Conservation (phyloP, 2,113 vertebrate species). For the Naja naja region DNA sequence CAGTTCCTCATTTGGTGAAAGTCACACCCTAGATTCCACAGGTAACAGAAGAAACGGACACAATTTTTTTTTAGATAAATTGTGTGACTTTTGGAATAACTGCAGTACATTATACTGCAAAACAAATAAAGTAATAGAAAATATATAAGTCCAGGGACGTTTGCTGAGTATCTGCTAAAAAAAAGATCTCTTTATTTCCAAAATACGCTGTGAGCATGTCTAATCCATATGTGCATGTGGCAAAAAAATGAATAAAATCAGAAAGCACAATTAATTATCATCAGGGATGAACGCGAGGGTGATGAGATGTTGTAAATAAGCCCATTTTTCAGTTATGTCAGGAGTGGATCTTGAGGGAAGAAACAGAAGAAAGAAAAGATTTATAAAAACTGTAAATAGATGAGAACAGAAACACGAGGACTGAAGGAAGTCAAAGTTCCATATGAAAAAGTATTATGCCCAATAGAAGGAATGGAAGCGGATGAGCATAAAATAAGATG, state of each 20-base stretch:
- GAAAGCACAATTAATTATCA: background rate
- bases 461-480: background rate
- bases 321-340: background rate
- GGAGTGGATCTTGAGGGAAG: background rate
- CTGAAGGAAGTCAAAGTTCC: background rate
- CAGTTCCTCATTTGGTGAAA: background rate
- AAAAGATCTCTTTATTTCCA: background rate
- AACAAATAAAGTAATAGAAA: background rate
- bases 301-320: background rate
- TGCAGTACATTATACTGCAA: background rate
- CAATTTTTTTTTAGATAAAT: background rate
- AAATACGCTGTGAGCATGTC: background rate
- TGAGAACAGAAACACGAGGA: background rate
- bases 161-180: background rate
- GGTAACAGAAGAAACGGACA: background rate
- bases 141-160: background rate
- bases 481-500: background rate
- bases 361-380: background rate
- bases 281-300: background rate
- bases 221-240: background rate
- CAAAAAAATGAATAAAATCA: background rate
- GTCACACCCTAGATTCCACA: background rate
- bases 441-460: background rate
- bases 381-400: background rate
- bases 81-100: background rate